Base-by-base conservation (phyloP, 2,888 invertebrate genomes). In the Nipponacmea schrenckii region DNA sequence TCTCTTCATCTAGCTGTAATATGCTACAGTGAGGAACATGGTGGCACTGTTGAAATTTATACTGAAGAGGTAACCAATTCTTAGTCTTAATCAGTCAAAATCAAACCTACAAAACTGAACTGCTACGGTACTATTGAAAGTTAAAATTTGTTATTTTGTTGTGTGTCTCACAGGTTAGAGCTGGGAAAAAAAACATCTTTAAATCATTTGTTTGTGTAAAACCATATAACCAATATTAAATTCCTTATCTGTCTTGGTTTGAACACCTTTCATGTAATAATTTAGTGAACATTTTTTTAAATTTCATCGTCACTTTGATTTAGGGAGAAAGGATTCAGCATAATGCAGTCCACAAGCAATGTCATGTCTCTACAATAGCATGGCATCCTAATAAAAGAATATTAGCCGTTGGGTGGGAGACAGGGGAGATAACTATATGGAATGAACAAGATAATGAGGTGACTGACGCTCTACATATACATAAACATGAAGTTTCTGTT, bases 341-440 rank as follows among this genome's bases (percentile, higher is more conserved):
- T 74, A 80, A 82, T 48, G 81, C 80, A 10, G 73, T 87, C 45
- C 80, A 83, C 67, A 80, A 84, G 69, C 80, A 83, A n/a, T 81
- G 81, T 39, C 82, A 82, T 62, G 85, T 85, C 0, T 81, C 85
- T 2, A 77, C 80, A n/a, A 72, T 87, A n/a, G 69, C 79, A 3
- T 98, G 98, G 97, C 97, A 98, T 89, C 96, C 97, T 0, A 93
- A 93, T 68, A 92, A 93, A 84, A 93, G 93, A 71, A 91, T 96
- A 72, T 89, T 98, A 68, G 94, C 94, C 1, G 94, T 94, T 62
- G 96, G 96, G 5, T 97, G 96, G 96, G 96, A 96, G 90, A 95
- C 93, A 84, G 97, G 97, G 12, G 96, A 96, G 85, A 91, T 98
- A 7, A 92, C 93, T 83, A 92, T 95, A 62, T 95, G 95, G 95